phyloP scores from a whole-genome alignment of 2,797 vertebrate genomes.

The Schizothorax lantsangensis region DNA sequence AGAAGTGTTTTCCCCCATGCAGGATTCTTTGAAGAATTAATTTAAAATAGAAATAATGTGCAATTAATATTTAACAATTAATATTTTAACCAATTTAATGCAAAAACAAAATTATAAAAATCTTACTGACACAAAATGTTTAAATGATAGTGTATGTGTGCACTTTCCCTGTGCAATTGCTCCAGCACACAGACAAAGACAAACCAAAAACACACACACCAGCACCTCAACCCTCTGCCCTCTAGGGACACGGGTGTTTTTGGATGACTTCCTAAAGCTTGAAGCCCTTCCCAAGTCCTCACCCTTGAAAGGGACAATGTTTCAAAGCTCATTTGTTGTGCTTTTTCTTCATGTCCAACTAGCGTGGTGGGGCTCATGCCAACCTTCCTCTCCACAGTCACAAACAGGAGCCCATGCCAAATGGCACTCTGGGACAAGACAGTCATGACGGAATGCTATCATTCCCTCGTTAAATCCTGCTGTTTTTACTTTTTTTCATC shows the following conservation, averaged over 20 bases:
- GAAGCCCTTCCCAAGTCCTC: conserved; percentile 74
- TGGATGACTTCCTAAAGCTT: conserved; percentile 74
- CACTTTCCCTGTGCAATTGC: not conserved
- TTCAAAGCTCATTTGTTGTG: conserved; percentile 75
- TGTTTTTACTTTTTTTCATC: conserved; percentile 69
- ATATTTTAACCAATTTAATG: not conserved
- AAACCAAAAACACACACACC: conserved; percentile 51
- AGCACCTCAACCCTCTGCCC: conserved; percentile 62
- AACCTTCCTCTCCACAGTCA: conserved; percentile 69
- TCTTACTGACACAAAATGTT: not conserved
- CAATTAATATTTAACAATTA: no score
- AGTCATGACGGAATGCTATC: conserved; percentile 49
- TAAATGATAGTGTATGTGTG: conserved; percentile 56
- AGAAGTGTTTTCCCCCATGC: not conserved
- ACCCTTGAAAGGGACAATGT: conserved; percentile 70
- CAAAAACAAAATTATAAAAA: not conserved
- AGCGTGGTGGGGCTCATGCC: conserved; percentile 63
- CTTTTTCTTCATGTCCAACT: conserved; percentile 65
- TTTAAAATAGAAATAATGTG: not conserved
- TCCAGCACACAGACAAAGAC: conserved; percentile 57
- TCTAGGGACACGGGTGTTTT: conserved; percentile 65
- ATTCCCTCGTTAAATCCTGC: conserved; percentile 67
- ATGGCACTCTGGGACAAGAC: conserved; percentile 64
- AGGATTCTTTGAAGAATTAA: not conserved
- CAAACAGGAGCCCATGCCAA: conserved; percentile 73